A percentile compares a stretch with the other conserved stretches of the same genome.
phyloP scores from a whole-genome alignment of 2,888 invertebrate species.

The Drosophila nigricruria region DNA sequence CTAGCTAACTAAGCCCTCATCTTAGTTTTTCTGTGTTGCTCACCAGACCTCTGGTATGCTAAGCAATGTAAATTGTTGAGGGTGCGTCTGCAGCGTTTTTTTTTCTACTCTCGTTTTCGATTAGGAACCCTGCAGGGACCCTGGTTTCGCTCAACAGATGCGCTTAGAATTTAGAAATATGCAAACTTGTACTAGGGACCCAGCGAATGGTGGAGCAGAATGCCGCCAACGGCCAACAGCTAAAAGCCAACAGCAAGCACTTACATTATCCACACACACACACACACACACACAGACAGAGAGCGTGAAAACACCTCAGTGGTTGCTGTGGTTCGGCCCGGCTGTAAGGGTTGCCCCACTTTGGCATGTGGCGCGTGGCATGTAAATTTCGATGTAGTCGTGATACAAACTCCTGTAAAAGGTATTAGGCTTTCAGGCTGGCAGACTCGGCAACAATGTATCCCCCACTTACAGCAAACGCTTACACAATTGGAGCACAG shows the following conservation, averaged over 20 bases:
- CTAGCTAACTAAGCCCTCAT: background rate
- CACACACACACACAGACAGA: slow-evolving; percentile 18
- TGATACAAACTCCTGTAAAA: slow-evolving; percentile 83
- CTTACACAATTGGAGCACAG: slow-evolving; percentile 37
- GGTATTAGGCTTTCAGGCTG: slow-evolving; percentile 78
- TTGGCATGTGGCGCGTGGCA: slow-evolving; percentile 39
- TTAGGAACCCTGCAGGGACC: slow-evolving; percentile 48
- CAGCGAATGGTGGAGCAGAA: slow-evolving; percentile 55
- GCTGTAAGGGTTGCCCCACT: slow-evolving; percentile 67
- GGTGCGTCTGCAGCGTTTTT: slow-evolving; percentile 54
- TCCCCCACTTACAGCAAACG: slow-evolving; percentile 26
- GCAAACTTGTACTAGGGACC: slow-evolving; percentile 76
- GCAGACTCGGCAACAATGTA: slow-evolving; percentile 41
- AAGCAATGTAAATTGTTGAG: slow-evolving; percentile 45
- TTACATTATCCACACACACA: slow-evolving; percentile 36
- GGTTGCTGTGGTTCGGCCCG: slow-evolving; percentile 5
- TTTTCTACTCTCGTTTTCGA: slow-evolving; percentile 70
- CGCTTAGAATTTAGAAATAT: slow-evolving; percentile 77
- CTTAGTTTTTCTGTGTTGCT: background rate
- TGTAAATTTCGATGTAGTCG: slow-evolving; percentile 73
- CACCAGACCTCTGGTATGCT: slow-evolving; percentile 24
- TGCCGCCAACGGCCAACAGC: slow-evolving; percentile 4
- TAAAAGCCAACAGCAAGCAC: slow-evolving; percentile 3
- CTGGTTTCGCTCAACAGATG: slow-evolving; percentile 67
- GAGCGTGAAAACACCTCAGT: background rate